Percentiles rank a stretch among this genome's conserved stretches.
Evolutionary conservation across 2,113 vertebrate genomes (phyloP).

Genomic region (Anarrhichthys ocellatus): DNA sequence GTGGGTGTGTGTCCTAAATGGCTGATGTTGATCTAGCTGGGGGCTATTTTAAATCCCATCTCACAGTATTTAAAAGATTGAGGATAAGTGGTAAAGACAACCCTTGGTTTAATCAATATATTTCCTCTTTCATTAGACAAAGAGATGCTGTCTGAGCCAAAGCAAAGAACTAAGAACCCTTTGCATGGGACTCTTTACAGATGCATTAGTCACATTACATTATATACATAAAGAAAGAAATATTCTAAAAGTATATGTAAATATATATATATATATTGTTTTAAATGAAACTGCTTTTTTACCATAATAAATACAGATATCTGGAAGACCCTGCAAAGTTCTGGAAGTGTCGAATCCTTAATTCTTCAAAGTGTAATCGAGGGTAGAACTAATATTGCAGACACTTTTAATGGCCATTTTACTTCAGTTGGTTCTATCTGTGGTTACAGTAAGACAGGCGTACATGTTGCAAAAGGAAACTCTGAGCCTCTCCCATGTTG

Average conservation of each 20-base stretch:
- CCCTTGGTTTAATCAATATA: background rate
- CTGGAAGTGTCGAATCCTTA: background rate
- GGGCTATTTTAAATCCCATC: background rate
- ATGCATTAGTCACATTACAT: background rate
- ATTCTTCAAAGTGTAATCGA: too few species aligned
- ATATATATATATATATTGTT: too few species aligned
- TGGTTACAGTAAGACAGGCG: too few species aligned
- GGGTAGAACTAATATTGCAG: too few species aligned
- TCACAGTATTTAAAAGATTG: background rate
- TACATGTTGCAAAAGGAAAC: too few species aligned
- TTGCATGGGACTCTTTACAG: background rate
- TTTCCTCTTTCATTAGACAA: background rate
- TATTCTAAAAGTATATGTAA: background rate
- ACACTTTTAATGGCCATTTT: too few species aligned
- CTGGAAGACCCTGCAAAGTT: background rate
- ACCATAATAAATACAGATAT: background rate
- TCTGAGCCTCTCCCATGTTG: too few species aligned
- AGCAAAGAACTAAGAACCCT: background rate
- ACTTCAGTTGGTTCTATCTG: too few species aligned
- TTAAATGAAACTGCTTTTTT: background rate
- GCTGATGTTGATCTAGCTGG: background rate
- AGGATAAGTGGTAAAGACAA: background rate
- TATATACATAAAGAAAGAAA: background rate
- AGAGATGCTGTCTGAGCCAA: background rate
- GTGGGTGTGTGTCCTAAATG: too few species aligned